Evolutionary conservation across 2,113 vertebrate species (phyloP), one percentile per base, ranked within the genome.

Genomic region (Tyrannus savana): DNA sequence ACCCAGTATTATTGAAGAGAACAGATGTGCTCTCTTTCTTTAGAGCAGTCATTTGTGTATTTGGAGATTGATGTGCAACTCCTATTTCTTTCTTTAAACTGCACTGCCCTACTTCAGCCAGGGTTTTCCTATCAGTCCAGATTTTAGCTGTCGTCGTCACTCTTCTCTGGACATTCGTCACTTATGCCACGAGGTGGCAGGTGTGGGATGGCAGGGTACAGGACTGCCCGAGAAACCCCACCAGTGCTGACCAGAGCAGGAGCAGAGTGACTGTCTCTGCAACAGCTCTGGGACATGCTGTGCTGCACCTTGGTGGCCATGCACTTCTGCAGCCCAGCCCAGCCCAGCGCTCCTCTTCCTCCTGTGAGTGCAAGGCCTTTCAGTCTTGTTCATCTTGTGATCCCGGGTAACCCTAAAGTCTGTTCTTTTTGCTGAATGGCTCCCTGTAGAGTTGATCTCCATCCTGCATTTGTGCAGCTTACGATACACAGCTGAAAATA

Each of bases 181-280:
- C 33, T 81, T 72, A 55, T 8, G 31, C 33, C 15, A 1, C 16
- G 14, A 6, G 1, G 19, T 35, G 68, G 39, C 62, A 76, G 35
- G 8, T 0, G 0, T 3, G 6, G 1, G 0, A 16, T 72, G 58
- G 21, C 46, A 30, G 31, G 46, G 18, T 60, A 9, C 8, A 41
- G 79, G 21, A 42, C 31, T 86, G 25, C 16, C 10, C 24, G 19
- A 1, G 3, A 21, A 1, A 1, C 37, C 21, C 76, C 6, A 1
- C 59, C 1, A 1, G 25, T 23, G 21, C 76, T 69, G 76, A 63
- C 14, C 28, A 19, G 18, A n/a, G 49, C 59, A 28, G 53, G 44
- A 85, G 27, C n/a, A 64, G 37, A 1, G 2, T 4, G n/a, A 27
- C 21, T 0, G 0, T 46, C 33, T 69, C 56, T n/a, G 74, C 21